Evolutionary conservation across 1,140 invertebrate species (phyloP), one percentile per base, ranked within the genome.

Genomic region (Thalassaphorura encarpata): DNA sequence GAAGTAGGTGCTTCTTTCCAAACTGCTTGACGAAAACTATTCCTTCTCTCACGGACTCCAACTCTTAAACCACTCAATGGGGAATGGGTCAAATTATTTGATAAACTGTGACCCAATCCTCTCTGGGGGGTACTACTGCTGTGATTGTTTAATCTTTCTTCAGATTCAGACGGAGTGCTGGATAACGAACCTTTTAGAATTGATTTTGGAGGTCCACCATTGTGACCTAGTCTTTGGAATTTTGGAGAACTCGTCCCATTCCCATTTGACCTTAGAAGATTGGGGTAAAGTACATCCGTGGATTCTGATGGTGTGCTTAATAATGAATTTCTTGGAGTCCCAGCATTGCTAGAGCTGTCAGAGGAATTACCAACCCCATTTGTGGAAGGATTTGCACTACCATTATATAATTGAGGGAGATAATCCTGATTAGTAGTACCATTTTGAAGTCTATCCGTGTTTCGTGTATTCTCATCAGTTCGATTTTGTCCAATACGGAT

Each of bases 11-110:
- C 54, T 33, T 67, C 64, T 58, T 67, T 71, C 54, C 64, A 66
- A 15, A 73, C 67, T 8, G 72, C 72, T 60, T 73, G 69, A 23
- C 71, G 60, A 63, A 72, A 73, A 62, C 72, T 73, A 54, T 73
- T 72, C 33, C 72, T 56, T 46, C 72, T 54, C 52, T 73, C 71
- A 16, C 71, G 64, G 21, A 69, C 60, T 4, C 69, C 67, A 18
- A 70, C 68, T 47, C 8, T 4, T 26, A 3, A 27, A 26, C n/a
- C n/a, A n/a, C 33, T 36, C 33, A 36, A 36, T 11, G 33, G 33
- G 11, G 33, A 11, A n/a, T n/a, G 33, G 33, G 33, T n/a, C 11
- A n/a, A 36, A 36, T 36, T 36, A 11, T 11, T 36, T 36, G 11
- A 11, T n/a, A n/a, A n/a, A n/a, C n/a, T n/a, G n/a, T n/a, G 28